A percentile compares a stretch with the other conserved stretches of the same genome.
These are phyloP conservation scores for Phlogophora meticulosa DNA, from an alignment of 2,888 invertebrate species.

Conservation along the genomic window DNA sequence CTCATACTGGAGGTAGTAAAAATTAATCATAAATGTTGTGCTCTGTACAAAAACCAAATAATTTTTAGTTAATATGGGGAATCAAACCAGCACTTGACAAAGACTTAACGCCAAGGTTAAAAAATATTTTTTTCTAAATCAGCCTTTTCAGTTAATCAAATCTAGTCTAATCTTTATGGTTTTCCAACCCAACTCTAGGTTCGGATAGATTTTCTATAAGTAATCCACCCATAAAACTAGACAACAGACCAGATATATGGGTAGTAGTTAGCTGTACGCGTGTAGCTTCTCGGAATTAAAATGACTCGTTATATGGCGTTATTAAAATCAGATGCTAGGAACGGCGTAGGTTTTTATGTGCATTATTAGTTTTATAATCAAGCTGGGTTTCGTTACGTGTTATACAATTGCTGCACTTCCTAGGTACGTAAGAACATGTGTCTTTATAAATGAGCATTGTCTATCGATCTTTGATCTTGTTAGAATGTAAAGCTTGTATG, in stretches of 20 bases:
- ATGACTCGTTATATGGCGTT: not conserved
- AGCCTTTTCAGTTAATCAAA: not conserved
- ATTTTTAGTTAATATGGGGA: not conserved
- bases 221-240: constrained; percentile 3
- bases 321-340: not conserved
- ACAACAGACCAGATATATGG: not conserved
- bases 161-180: not conserved
- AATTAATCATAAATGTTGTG: not conserved
- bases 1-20: not conserved
- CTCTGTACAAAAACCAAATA: constrained; percentile 1
- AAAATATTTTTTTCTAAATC: too few species aligned
- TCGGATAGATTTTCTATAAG: too few species aligned
- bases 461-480: constrained; percentile 33
- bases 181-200: not conserved
- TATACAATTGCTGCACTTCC: constrained; percentile 47
- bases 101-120: not conserved
- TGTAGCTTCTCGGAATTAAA: not conserved
- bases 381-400: not conserved
- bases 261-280: not conserved
- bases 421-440: constrained; percentile 42
- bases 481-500: constrained; percentile 20
- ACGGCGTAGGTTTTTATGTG: not conserved
- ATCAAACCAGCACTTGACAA: not conserved
- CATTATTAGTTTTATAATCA: not conserved
- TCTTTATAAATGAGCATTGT: constrained; percentile 60